Evolutionary conservation across 92 coral and sea anemone genomes (phyloP), one percentile per base, ranked within the genome.

Genomic region (Chrysogorgia sp.): DNA sequence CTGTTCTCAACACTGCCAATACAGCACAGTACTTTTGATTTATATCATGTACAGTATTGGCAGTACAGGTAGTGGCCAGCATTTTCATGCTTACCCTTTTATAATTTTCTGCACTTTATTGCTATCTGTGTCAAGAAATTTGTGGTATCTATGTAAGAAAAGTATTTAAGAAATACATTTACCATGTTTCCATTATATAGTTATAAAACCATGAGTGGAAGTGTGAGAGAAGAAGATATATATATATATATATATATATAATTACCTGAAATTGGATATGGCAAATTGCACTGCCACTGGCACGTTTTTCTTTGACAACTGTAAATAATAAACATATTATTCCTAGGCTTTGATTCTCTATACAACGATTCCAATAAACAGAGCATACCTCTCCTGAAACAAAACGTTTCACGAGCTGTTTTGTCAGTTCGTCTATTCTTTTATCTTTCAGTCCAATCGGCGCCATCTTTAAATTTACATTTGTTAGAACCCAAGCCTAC

Each of bases 41-140:
- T n/a, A n/a, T n/a, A n/a, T n/a, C n/a, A n/a, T n/a, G n/a, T n/a
- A n/a, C n/a, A 37, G 12, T 37, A 37, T 4, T 37, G 12, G 12
- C 12, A 37, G 12, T 37, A 37, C 43, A 37, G 43, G 5, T 12
- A 37, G 12, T 12, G 12, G 43, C 5, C n/a, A n/a, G 6, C 43
- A 37, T 4, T 37, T 5, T 37, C 43, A 37, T 37, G 43, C 53
- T 47, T 58, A 91, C 97, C 97, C 97, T 57, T 91, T 82, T 37
- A 91, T 74, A 32, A 58, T 76, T 49, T 89, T 88, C 57, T 77
- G 78, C 33, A 91, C 90, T 47, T 85, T 81, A 34, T 67, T 83
- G 63, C 92, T 89, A 67, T 91, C 86, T 26, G 84, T 89, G 67
- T 91, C 97, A 10, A 91, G 83, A 81, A 74, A 91, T 67, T 80